Evolutionary conservation across 2,797 vertebrate genomes (phyloP).

Genomic region (Megalops cyprinoides): DNA sequence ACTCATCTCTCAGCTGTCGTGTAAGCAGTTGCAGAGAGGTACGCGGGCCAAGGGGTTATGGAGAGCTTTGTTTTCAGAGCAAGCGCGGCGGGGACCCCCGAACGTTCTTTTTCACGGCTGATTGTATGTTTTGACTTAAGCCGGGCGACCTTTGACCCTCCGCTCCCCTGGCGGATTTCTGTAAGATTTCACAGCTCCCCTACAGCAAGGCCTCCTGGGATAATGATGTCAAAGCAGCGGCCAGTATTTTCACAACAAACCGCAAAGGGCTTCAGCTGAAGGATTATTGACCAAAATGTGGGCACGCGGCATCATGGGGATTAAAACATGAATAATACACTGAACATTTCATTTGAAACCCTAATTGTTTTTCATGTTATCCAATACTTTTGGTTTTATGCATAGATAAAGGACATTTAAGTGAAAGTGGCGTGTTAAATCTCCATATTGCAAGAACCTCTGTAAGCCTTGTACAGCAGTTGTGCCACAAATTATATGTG

Average conservation of each 20-base stretch:
- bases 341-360: background rate
- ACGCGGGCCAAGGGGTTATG: background rate
- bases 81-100: background rate
- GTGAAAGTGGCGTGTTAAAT: background rate
- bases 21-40: background rate
- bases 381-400: background rate
- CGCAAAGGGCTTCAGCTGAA: background rate
- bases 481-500: too few species aligned
- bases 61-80: background rate
- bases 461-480: too few species aligned
- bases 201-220: slow-evolving; percentile 22
- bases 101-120: background rate
- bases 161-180: slow-evolving; percentile 26
- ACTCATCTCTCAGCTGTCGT: background rate
- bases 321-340: background rate
- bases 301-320: background rate
- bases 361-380: background rate
- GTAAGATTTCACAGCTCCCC: slow-evolving; percentile 40
- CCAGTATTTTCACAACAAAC: slow-evolving; percentile 31
- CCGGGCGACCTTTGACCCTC: slow-evolving; percentile 15
- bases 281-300: slow-evolving; percentile 4
- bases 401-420: background rate
- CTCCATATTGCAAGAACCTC: too few species aligned
- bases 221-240: slow-evolving; percentile 23
- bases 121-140: slow-evolving; percentile 24